A percentile compares a stretch with the other conserved stretches of the same genome.
phyloP scores from a whole-genome alignment of 2,797 vertebrate genomes.

The Pseudomugil gertrudae region DNA sequence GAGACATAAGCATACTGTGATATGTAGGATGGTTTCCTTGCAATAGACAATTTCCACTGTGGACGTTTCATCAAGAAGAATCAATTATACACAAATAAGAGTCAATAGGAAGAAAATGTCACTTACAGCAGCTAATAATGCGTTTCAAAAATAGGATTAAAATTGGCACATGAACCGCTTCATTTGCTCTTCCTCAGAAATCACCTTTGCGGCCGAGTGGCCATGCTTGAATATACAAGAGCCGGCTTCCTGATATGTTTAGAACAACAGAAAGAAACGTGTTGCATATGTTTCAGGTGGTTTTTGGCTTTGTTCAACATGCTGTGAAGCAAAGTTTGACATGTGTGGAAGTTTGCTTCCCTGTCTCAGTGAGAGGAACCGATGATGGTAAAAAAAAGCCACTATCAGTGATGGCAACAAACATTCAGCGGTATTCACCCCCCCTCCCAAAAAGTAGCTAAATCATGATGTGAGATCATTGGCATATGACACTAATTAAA shows the following conservation, averaged over 20 bases:
- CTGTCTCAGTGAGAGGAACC: not conserved
- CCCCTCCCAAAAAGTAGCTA: too few species aligned
- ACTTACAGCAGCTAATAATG: constrained; percentile 79
- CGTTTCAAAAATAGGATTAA: constrained; percentile 79
- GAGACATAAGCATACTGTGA: constrained; percentile 59
- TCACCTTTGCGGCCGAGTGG: constrained; percentile 30
- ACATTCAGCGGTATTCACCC: not conserved
- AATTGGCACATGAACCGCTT: constrained; percentile 81
- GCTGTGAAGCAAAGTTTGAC: not conserved
- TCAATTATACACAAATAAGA: constrained; percentile 71
- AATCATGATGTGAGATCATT: not conserved
- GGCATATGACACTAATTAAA: not conserved
- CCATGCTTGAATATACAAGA: constrained; percentile 54
- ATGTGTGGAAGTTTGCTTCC: not conserved
- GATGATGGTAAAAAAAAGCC: not conserved
- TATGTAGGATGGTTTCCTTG: constrained; percentile 64
- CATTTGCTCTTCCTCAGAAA: constrained; percentile 40
- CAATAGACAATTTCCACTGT: constrained; percentile 41
- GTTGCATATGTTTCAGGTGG: constrained; percentile 31
- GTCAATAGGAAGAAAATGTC: constrained; percentile 68
- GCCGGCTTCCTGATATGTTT: constrained; percentile 44
- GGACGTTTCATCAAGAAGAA: constrained; percentile 59
- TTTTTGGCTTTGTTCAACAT: not conserved
- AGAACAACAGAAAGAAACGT: constrained; percentile 30
- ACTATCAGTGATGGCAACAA: not conserved